These are phyloP conservation scores for Drosophila willistoni DNA, from an alignment of 1,140 invertebrate genomes.

Conservation along the genomic window DNA sequence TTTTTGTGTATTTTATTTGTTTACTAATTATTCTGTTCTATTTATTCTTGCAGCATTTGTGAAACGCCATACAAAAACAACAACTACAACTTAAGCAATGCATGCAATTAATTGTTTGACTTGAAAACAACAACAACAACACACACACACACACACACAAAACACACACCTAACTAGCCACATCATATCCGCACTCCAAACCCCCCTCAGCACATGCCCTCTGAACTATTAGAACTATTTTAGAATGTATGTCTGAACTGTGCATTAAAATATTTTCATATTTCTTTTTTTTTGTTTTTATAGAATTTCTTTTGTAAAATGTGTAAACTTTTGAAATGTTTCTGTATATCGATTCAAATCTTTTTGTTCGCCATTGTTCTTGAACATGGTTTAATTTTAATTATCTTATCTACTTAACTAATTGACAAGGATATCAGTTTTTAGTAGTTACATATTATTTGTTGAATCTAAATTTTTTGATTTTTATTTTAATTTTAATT, in stretches of 20 bases:
- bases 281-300: no score
- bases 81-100: slow-evolving; percentile 59
- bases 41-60: slow-evolving; percentile 73
- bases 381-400: slow-evolving; percentile 33
- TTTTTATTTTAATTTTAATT: slow-evolving; percentile 61
- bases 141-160: neutral
- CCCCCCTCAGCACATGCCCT: slow-evolving; percentile 29
- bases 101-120: slow-evolving; percentile 60
- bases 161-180: neutral
- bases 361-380: slow-evolving; percentile 32
- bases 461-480: slow-evolving; percentile 72
- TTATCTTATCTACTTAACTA: neutral
- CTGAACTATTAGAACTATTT: slow-evolving; percentile 30
- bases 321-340: slow-evolving; percentile 51
- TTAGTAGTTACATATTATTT: slow-evolving; percentile 58
- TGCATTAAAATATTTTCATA: slow-evolving; percentile 20
- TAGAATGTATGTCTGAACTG: slow-evolving; percentile 41
- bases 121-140: slow-evolving; percentile 19
- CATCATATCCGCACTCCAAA: neutral
- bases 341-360: slow-evolving; percentile 42
- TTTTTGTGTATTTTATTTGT: slow-evolving; percentile 10
- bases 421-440: slow-evolving; percentile 35
- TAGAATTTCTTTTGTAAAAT: slow-evolving; percentile 35
- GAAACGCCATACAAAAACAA: slow-evolving; percentile 58
- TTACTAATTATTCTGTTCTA: slow-evolving; percentile 38